These are phyloP conservation scores for Sepioteuthis lessoniana DNA, from an alignment of 2,888 invertebrate genomes.

Conservation along the genomic window DNA sequence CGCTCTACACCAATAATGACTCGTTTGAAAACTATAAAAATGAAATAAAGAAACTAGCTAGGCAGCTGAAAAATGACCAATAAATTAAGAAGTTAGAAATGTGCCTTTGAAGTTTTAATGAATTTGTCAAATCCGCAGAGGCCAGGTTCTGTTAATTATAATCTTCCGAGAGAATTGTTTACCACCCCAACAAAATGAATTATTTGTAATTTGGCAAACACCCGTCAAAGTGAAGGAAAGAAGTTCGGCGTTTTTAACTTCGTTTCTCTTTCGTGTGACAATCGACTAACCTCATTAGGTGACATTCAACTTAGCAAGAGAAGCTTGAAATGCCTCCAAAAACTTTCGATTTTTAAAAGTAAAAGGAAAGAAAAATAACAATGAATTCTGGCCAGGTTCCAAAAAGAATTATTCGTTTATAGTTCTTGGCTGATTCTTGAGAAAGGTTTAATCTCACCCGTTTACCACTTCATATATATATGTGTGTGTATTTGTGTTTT, in stretches of 20 bases:
- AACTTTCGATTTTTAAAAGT: neutral
- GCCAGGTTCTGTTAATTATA: neutral
- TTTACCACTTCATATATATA: neutral
- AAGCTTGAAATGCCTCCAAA: neutral
- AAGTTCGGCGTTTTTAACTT: neutral
- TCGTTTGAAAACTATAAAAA: neutral
- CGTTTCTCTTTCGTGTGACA: conserved; percentile 1
- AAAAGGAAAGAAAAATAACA: neutral
- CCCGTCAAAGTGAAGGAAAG: neutral
- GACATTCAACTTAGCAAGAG: neutral
- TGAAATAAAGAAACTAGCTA: neutral
- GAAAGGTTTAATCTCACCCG: neutral
- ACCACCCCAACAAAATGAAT: neutral
- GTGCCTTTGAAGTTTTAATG: neutral
- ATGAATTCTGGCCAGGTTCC: neutral
- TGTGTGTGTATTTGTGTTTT: no score
- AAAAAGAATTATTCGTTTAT: neutral
- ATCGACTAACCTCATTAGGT: neutral
- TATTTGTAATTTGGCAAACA: neutral
- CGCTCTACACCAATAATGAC: no score
- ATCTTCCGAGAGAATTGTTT: conserved; percentile 14
- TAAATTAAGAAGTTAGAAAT: neutral
- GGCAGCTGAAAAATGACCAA: neutral
- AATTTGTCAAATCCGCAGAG: neutral
- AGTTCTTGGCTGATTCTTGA: neutral